Conservation (phyloP, 2,113 vertebrate species). For the Myiagra hebetior region DNA sequence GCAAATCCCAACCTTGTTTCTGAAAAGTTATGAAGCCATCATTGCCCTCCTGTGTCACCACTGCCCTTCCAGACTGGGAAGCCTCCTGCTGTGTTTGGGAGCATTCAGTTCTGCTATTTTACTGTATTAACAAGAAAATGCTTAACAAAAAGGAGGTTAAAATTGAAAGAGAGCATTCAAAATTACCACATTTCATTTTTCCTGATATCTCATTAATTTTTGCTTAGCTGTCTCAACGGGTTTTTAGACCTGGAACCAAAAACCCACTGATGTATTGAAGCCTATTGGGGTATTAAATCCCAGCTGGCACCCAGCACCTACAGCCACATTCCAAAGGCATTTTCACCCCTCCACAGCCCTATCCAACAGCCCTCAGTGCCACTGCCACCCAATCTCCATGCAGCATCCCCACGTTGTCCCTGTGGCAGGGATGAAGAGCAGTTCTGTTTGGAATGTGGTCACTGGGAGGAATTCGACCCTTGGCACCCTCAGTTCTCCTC, state of each 20-base stretch:
- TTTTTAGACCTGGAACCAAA: neutral
- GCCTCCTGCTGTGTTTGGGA: neutral
- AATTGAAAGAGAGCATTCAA: neutral
- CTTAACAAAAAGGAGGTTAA: neutral
- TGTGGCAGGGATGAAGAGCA: neutral
- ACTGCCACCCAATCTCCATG: neutral
- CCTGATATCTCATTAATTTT: neutral
- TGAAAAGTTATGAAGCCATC: neutral
- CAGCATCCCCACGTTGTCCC: neutral
- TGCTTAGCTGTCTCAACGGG: neutral
- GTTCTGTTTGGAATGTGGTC: neutral
- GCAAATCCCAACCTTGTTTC: neutral
- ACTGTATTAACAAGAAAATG: neutral
- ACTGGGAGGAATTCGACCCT: accelerated
- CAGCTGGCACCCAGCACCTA: neutral
- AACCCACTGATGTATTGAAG: neutral
- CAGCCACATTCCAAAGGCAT: neutral
- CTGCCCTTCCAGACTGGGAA: neutral
- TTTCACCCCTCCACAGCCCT: neutral
- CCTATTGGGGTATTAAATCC: neutral
- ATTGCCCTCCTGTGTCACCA: neutral
- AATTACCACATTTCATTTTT: neutral
- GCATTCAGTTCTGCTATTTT: neutral
- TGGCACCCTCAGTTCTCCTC: neutral
- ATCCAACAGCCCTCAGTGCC: neutral